Evolutionary conservation across 2,113 vertebrate genomes (phyloP).

Genomic region (Tinamus guttatus): DNA sequence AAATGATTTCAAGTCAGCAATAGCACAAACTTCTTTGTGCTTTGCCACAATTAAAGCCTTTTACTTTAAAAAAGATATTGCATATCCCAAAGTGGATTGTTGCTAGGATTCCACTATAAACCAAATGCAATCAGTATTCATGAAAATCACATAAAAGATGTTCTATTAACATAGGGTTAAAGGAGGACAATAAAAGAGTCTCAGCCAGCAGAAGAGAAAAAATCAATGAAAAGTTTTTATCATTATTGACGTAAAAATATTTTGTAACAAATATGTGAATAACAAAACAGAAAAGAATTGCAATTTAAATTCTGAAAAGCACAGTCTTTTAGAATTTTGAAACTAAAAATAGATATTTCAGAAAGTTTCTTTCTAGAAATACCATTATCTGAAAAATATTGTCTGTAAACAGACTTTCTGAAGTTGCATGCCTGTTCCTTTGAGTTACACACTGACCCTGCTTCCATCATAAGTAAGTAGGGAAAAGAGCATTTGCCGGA

Average conservation of each 20-base stretch:
- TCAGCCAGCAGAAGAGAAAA: conserved; percentile 8
- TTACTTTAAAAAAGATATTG: conserved; percentile 16
- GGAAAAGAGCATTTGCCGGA: conserved; percentile 2
- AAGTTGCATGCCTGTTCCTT: neutral
- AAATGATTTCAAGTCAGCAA: conserved; percentile 22
- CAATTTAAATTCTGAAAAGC: conserved; percentile 30
- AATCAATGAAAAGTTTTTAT: neutral
- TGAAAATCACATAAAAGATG: conserved; percentile 37
- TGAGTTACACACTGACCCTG: neutral
- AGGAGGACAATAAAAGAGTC: conserved; percentile 19
- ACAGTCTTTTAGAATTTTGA: neutral
- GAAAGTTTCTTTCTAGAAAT: neutral
- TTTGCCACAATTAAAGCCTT: conserved; percentile 52
- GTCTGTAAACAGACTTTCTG: neutral
- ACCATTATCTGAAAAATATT: neutral
- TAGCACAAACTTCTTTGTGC: neutral
- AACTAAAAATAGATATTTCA: neutral
- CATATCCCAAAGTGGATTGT: conserved; percentile 29
- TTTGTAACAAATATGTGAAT: neutral
- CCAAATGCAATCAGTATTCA: conserved; percentile 24
- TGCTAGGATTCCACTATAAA: conserved; percentile 62
- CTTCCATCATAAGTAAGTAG: neutral
- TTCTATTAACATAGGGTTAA: conserved; percentile 58
- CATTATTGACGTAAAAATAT: conserved; percentile 17
- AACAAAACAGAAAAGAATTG: neutral